Base-by-base conservation (phyloP, 2,113 vertebrate species). In the Mus pahari region DNA sequence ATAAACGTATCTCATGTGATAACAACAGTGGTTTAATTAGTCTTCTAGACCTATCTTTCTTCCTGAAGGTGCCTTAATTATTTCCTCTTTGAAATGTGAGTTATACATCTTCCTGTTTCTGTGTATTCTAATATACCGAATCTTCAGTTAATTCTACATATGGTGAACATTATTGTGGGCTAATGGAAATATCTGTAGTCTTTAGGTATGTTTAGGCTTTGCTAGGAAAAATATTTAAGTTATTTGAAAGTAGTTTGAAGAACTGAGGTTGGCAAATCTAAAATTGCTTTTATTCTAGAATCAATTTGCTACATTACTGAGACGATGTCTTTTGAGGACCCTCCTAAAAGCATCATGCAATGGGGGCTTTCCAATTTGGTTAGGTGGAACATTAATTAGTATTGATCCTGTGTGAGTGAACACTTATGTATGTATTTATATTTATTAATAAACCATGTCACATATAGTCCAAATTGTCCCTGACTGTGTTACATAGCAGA, bases 31-130 rank as follows among this genome's bases (percentile, higher is more conserved):
- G 26, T 86, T 86, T 66, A 64, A 74, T 19, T 50, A 75, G 66
- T 95, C 8, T 75, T 89, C 9, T 92, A 19, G 50, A 86, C 79
- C 84, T 60, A 94, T 33, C 62, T 4, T 89, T 70, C 39, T 86
- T 48, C 45, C 26, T 33, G 50, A 36, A 70, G 31, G 12, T 53
- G 33, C 11, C 20, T 70, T 71, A 71, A 66, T 50, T 95, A 28
- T 33, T 68, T 90, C 74, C 24, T 87, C 58, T 50, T 22, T 22
- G 39, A 31, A 73, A 36, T 39, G 22, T 36, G 14, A 2, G 7
- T 31, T 92, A 2, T 79, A 53, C 74, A 75, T 68, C 89, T 89
- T 70, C 14, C 10, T 50, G 11, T 86, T 79, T 86, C 7, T 60
- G 50, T 82, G 9, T n/a, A 90, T 74, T 26, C 13, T 71, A 66